Conservation (phyloP, 2,888 invertebrate genomes). For the Heliothis peltigera region DNA sequence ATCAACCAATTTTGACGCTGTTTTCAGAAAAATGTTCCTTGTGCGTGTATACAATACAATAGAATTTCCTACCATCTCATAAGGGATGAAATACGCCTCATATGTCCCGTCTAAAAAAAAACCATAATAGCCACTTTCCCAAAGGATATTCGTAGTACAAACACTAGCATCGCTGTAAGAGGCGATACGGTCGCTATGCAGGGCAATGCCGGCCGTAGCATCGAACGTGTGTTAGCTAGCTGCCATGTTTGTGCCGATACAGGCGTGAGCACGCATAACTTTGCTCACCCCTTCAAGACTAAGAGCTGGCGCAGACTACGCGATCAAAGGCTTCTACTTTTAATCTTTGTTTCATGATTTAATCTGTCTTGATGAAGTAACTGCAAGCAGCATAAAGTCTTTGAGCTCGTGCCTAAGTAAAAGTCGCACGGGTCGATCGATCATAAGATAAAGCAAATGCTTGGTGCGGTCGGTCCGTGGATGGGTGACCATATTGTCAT, state of each 20-base stretch:
- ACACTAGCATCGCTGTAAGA: slow-evolving; percentile 22
- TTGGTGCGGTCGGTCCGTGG: no score
- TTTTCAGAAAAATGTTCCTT: no score
- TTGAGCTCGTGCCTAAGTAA: no score
- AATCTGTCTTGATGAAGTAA: no score
- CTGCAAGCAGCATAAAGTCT: no score
- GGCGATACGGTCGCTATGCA: not conserved
- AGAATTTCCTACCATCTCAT: not conserved
- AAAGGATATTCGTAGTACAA: slow-evolving; percentile 18
- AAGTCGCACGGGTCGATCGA: no score
- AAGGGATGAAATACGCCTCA: no score
- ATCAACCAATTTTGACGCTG: no score
- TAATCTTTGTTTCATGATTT: no score
- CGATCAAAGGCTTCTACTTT: not conserved
- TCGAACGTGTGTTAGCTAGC: slow-evolving; percentile 10
- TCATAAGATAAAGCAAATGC: no score
- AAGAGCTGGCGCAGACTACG: not conserved
- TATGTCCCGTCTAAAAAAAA: not conserved
- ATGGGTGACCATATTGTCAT: no score
- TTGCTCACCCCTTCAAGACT: not conserved
- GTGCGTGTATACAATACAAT: no score
- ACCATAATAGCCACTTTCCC: slow-evolving; percentile 1
- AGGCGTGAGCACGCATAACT: slow-evolving; percentile 44
- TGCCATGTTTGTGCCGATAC: slow-evolving; percentile 11
- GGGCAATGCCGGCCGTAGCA: slow-evolving; percentile 7